Conservation (phyloP, 2,888 invertebrate species). For the Dryobotodes eremita region DNA sequence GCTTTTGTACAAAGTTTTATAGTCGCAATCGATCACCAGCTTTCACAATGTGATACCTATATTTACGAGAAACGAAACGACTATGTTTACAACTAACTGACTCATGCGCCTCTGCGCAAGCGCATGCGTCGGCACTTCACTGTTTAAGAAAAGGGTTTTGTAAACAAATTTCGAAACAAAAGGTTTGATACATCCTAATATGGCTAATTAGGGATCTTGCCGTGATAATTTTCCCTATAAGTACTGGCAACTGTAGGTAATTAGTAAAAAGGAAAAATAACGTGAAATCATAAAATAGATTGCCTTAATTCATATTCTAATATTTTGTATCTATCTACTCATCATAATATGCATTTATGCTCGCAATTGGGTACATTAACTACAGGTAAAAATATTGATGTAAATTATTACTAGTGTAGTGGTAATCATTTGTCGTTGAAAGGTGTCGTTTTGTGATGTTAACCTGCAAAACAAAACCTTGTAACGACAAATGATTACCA, state of each 20-base stretch:
- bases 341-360: background rate
- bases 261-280: background rate
- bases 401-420: background rate
- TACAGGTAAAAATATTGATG: background rate
- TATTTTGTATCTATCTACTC: background rate
- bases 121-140: slow-evolving; percentile 19
- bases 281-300: background rate
- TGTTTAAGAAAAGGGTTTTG: slow-evolving; percentile 42
- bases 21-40: slow-evolving; percentile 31
- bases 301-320: background rate
- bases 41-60: slow-evolving; percentile 31
- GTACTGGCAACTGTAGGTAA: background rate
- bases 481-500: background rate
- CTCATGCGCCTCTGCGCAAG: slow-evolving; percentile 31
- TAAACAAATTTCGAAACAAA: slow-evolving; percentile 43
- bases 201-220: slow-evolving; percentile 12
- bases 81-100: slow-evolving; percentile 51
- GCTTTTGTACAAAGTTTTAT: background rate
- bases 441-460: no score
- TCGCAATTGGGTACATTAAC: no score
- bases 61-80: slow-evolving; percentile 32
- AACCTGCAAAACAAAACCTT: background rate
- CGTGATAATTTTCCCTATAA: slow-evolving; percentile 43
- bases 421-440: no score
- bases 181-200: slow-evolving; percentile 34